A percentile compares a stretch with the other conserved stretches of the same genome.
Evolutionary conservation across 2,797 vertebrate genomes (phyloP).

Genomic region (Galagoides demidoff): DNA sequence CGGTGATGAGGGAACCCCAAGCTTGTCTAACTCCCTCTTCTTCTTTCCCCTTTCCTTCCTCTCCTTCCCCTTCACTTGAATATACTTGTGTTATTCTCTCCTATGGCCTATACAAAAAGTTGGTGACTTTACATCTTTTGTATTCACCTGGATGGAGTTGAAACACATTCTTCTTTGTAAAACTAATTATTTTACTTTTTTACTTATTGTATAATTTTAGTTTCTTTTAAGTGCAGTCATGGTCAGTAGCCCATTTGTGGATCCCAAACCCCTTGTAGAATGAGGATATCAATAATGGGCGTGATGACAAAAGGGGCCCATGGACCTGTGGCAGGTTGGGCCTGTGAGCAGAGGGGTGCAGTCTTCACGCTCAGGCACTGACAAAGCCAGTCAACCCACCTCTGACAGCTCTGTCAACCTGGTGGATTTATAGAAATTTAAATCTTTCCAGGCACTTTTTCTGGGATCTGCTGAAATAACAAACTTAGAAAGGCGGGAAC

Average conservation of each 20-base stretch:
- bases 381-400: background rate
- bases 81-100: too few relatives aligned
- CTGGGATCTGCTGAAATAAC: background rate
- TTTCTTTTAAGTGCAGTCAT: background rate
- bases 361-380: background rate
- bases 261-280: background rate
- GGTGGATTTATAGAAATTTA: background rate
- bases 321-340: accelerated
- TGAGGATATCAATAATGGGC: background rate
- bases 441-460: background rate
- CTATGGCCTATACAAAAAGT: too few relatives aligned
- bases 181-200: background rate
- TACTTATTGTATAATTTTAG: background rate
- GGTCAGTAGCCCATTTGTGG: background rate
- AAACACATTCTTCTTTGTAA: too few relatives aligned
- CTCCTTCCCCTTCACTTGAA: too few relatives aligned
- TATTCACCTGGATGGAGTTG: too few relatives aligned
- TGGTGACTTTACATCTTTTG: too few relatives aligned
- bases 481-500: background rate
- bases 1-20: too few relatives aligned
- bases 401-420: background rate
- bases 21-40: too few relatives aligned
- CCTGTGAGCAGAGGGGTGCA: background rate
- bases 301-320: background rate
- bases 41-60: too few relatives aligned